Evolutionary conservation across 2,797 vertebrate species (phyloP), one percentile per base, ranked within the genome.

Genomic region (Leptatherina wallacei): DNA sequence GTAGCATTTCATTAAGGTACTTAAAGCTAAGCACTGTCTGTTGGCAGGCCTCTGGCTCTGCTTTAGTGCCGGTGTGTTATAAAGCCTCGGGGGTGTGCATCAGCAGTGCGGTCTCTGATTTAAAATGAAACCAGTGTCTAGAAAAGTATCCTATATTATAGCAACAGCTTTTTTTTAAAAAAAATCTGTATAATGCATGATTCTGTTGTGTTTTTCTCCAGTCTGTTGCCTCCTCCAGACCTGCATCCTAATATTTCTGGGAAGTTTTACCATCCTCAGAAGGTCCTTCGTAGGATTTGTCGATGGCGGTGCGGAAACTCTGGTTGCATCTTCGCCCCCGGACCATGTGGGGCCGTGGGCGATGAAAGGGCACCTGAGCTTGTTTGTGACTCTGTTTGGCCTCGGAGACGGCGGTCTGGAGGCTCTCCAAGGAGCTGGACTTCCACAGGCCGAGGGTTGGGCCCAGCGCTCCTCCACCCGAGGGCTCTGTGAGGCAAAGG

Each of bases 381-480:
- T 96, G 95, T 68, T 81, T 86, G 0, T 94, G 94, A 0, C 91
- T 95, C 83, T 97, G 97, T 67, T 92, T 88, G 47, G 95, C 96
- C 91, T 98, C 96, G 0, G 96, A 96, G 85, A 99, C 90, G 0
- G 97, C 98, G 0, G 97, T 97, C 92, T 98, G 97, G 24, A 98
- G 95, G 79, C 97, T 99, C 93, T 99, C 98, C 76, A 99, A 90
- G n/a, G 98, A 99, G 83, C 97, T 99, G 84, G 98, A 99, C 93
- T 98, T 99, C 85, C 95, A 94, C 54, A 99, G 87, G 35, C 97
- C 98, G 74, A 99, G 88, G 32, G 95, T 96, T n/a, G 97, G 97
- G 32, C 97, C 98, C 1, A 97, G 91, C 18, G 95, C 93, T 71
- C 90, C 89, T 2, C 66, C 83, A 0, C 36, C 57, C 1, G 79